These are phyloP conservation scores for Gopherus flavomarginatus DNA, from an alignment of 2,113 vertebrate genomes.

Conservation along the genomic window DNA sequence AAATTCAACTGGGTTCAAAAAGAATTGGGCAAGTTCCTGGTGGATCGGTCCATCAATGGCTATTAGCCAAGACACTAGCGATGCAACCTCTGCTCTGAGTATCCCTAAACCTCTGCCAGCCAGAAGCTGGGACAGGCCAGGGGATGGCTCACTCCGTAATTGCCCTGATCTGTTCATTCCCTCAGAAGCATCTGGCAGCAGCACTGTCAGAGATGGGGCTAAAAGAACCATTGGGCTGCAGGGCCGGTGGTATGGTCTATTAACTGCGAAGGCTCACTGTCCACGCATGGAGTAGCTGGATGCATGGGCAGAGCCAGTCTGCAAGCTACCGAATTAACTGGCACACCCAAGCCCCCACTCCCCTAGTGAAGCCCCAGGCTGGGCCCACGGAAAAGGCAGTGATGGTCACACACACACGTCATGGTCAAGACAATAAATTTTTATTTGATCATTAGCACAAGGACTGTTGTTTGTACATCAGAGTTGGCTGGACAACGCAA, in stretches of 20 bases:
- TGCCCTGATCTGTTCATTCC: neutral
- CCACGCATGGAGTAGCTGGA: neutral
- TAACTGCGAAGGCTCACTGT: neutral
- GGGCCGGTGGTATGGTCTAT: neutral
- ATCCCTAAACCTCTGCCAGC: no score
- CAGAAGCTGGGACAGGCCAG: no score
- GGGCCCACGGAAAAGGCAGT: neutral
- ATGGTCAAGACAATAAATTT: conserved; percentile 5
- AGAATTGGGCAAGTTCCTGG: neutral
- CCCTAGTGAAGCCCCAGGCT: neutral
- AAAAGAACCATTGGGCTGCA: no score
- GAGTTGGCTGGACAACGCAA: conserved; percentile 4
- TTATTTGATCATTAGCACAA: conserved; percentile 40
- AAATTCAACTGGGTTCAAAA: neutral
- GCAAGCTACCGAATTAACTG: neutral
- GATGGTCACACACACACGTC: neutral
- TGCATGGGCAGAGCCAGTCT: neutral
- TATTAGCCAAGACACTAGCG: neutral
- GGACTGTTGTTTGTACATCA: neutral
- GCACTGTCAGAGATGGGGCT: neutral
- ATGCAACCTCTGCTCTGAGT: neutral
- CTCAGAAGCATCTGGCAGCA: neutral
- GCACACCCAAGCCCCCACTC: neutral
- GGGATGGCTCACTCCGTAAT: no score
- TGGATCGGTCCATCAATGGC: neutral